These are phyloP conservation scores for Podarcis siculus DNA, from an alignment of 2,797 vertebrate species.

Conservation along the genomic window DNA sequence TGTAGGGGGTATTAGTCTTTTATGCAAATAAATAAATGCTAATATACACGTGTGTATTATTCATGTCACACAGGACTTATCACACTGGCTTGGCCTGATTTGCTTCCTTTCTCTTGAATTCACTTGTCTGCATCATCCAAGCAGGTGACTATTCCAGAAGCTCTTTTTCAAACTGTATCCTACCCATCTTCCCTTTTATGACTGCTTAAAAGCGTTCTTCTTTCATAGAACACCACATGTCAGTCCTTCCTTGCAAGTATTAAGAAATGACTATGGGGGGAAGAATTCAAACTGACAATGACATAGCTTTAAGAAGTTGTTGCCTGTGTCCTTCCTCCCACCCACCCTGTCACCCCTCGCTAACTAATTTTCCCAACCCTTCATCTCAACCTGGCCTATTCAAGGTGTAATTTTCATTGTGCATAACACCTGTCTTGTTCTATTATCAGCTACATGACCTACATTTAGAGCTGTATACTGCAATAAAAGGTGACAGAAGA, in stretches of 20 bases:
- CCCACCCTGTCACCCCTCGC: background rate
- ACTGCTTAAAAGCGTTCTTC: slow-evolving; percentile 18
- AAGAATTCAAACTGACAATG: background rate
- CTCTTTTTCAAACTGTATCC: background rate
- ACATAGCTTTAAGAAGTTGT: slow-evolving; percentile 13
- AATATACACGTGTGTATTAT: background rate
- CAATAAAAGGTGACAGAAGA: background rate
- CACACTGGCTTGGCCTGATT: background rate
- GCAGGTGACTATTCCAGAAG: background rate
- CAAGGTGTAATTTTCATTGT: slow-evolving; percentile 5
- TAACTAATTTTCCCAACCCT: slow-evolving; percentile 10
- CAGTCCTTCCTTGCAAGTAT: background rate
- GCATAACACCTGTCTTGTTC: background rate
- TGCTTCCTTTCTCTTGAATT: background rate
- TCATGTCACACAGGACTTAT: background rate
- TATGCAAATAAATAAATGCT: background rate
- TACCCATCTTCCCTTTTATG: background rate
- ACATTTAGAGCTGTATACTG: background rate
- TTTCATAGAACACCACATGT: background rate
- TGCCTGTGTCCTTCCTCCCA: slow-evolving; percentile 12
- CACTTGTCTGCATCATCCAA: background rate
- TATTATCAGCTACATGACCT: background rate
- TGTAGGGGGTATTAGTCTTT: background rate
- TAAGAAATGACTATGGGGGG: background rate
- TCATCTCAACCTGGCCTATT: background rate